phyloP scores from a whole-genome alignment of 2,113 vertebrate genomes.

The Scomber colias region DNA sequence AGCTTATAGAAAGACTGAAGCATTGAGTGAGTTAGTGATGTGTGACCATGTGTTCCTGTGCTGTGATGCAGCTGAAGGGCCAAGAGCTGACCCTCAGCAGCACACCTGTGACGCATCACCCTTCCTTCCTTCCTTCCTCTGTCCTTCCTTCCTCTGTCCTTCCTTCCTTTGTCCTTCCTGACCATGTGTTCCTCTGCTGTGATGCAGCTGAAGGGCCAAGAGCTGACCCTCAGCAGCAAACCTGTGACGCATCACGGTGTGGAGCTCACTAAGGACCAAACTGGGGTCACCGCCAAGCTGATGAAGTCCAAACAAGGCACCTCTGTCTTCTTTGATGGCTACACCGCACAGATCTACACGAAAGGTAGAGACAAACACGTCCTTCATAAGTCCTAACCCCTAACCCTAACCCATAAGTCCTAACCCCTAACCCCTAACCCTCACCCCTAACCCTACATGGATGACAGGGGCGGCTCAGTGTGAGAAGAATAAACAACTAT shows the following conservation, averaged over 20 bases:
- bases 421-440: no score
- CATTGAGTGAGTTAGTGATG: no score
- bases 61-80: not conserved
- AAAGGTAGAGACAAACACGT: not conserved
- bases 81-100: not conserved
- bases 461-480: no score
- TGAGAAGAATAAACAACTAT: no score
- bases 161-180: no score
- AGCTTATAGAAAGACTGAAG: no score
- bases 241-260: not conserved
- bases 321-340: slow-evolving; percentile 24
- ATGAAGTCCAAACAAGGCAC: accelerated
- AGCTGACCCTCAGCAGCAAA: not conserved
- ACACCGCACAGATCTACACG: not conserved
- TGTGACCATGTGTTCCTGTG: not conserved
- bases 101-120: not conserved
- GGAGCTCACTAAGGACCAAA: not conserved
- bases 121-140: no score
- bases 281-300: not conserved
- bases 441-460: no score
- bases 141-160: no score
- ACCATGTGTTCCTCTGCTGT: not conserved
- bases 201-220: not conserved
- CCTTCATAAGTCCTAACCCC: no score
- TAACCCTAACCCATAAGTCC: no score